Evolutionary conservation across 2,888 invertebrate genomes (phyloP).

Genomic region (Epistrophe eligans): DNA sequence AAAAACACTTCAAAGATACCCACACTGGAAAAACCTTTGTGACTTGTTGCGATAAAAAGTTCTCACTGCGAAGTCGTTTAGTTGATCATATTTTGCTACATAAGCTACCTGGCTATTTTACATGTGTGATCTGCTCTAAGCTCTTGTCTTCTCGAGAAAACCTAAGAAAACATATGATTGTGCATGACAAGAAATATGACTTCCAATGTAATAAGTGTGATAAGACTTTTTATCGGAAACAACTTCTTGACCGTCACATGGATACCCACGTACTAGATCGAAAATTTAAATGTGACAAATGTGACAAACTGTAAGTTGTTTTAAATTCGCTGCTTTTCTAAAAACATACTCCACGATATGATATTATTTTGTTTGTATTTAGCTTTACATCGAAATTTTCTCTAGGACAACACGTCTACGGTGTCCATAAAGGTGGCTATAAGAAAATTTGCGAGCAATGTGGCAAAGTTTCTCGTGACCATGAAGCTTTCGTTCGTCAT

Average conservation of each 20-base stretch:
- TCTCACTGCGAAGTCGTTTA: conserved; percentile 79
- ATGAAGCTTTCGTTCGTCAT: conserved; percentile 79
- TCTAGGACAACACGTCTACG: conserved; percentile 79
- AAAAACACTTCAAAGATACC: conserved; percentile 77
- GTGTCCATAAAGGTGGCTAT: conserved; percentile 80
- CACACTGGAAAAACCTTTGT: conserved; percentile 80
- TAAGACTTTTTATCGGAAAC: conserved; percentile 79
- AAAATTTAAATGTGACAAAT: conserved; percentile 78
- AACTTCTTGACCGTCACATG: conserved; percentile 79
- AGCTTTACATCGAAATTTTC: conserved; percentile 80
- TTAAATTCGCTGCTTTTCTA: neutral
- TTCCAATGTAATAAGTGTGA: conserved; percentile 80
- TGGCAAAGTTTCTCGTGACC: conserved; percentile 80
- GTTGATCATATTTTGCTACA: conserved; percentile 81
- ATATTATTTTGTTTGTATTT: neutral
- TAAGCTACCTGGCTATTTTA: conserved; percentile 80
- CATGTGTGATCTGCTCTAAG: conserved; percentile 79
- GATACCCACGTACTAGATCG: conserved; percentile 80
- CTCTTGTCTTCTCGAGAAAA: conserved; percentile 78
- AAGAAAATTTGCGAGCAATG: conserved; percentile 81
- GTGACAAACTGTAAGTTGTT: conserved; percentile 79
- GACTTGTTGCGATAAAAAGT: conserved; percentile 81
- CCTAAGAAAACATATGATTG: conserved; percentile 78
- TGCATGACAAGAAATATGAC: conserved; percentile 79
- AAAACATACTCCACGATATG: neutral